phyloP scores from a whole-genome alignment of 2,113 vertebrate genomes.

The Propithecus coquereli region DNA sequence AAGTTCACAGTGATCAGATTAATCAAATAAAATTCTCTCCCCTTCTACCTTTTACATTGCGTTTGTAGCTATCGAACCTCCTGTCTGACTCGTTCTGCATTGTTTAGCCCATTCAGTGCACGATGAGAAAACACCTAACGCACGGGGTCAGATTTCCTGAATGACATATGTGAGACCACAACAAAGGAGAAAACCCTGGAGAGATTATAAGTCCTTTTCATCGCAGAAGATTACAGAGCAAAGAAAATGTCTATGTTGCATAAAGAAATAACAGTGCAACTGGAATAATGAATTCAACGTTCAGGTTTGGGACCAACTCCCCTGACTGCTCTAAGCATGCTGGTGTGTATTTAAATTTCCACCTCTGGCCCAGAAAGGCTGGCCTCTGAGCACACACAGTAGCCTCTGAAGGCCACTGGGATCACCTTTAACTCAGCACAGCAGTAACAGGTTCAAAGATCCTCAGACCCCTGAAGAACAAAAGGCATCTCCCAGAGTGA shows the following conservation, averaged over 20 bases:
- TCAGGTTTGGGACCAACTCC: slow-evolving; percentile 27
- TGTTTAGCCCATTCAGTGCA: slow-evolving; percentile 66
- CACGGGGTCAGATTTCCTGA: slow-evolving; percentile 61
- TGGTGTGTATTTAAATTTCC: slow-evolving; percentile 17
- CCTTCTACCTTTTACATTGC: slow-evolving; percentile 41
- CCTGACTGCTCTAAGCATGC: neutral
- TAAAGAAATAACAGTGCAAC: slow-evolving; percentile 65
- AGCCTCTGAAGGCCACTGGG: neutral
- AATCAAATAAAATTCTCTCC: slow-evolving; percentile 53
- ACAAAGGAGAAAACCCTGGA: slow-evolving; percentile 42
- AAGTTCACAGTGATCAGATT: slow-evolving; percentile 64
- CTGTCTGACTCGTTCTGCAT: slow-evolving; percentile 61
- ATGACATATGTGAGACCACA: slow-evolving; percentile 57
- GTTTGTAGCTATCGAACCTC: slow-evolving; percentile 59
- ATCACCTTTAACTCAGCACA: neutral
- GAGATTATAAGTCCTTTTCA: slow-evolving; percentile 57
- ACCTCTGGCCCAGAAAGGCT: neutral
- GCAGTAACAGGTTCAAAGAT: neutral
- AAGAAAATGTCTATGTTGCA: slow-evolving; percentile 53
- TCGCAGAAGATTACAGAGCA: slow-evolving; percentile 65
- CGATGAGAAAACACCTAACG: slow-evolving; percentile 64
- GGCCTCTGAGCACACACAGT: neutral
- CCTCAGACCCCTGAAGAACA: neutral
- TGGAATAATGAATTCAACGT: slow-evolving; percentile 50
- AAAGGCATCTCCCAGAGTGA: neutral